These are phyloP conservation scores for Parascotia fuliginaria DNA, from an alignment of 2,888 invertebrate genomes.

Conservation along the genomic window DNA sequence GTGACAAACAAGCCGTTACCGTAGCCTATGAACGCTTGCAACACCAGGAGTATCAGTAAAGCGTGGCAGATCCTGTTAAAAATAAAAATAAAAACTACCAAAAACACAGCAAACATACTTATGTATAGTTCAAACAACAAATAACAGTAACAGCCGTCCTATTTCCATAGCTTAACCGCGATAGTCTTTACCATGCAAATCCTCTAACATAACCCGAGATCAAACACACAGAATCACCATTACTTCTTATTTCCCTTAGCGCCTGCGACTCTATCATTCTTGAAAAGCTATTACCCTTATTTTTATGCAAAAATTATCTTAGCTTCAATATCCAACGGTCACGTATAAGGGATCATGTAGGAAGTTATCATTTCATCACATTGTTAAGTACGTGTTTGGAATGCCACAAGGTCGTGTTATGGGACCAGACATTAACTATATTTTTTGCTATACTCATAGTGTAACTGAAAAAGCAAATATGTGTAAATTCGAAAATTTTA, in stretches of 20 bases:
- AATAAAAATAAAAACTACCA: too few species aligned
- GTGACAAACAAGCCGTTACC: too few species aligned
- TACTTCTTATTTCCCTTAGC: background rate
- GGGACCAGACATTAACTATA: background rate
- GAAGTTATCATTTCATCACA: slow-evolving; percentile 28
- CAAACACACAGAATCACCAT: background rate
- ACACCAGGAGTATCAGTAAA: too few species aligned
- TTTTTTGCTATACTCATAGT: slow-evolving; percentile 1
- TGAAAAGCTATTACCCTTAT: slow-evolving; percentile 5
- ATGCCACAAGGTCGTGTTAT: slow-evolving; percentile 3
- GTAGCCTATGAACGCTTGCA: too few species aligned
- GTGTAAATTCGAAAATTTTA: too few species aligned
- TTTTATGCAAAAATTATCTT: slow-evolving; percentile 16
- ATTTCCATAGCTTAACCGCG: background rate
- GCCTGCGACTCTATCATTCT: background rate
- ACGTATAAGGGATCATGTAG: slow-evolving; percentile 22
- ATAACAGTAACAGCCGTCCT: too few species aligned
- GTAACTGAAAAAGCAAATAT: too few species aligned
- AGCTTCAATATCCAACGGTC: slow-evolving; percentile 7
- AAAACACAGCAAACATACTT: too few species aligned
- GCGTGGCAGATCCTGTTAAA: too few species aligned
- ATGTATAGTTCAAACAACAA: too few species aligned
- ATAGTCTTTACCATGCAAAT: background rate
- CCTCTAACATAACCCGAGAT: background rate
- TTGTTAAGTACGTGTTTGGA: slow-evolving; percentile 24